Evolutionary conservation across 2,113 vertebrate species (phyloP).

Genomic region (Sinocyclocheilus maitianheensis): DNA sequence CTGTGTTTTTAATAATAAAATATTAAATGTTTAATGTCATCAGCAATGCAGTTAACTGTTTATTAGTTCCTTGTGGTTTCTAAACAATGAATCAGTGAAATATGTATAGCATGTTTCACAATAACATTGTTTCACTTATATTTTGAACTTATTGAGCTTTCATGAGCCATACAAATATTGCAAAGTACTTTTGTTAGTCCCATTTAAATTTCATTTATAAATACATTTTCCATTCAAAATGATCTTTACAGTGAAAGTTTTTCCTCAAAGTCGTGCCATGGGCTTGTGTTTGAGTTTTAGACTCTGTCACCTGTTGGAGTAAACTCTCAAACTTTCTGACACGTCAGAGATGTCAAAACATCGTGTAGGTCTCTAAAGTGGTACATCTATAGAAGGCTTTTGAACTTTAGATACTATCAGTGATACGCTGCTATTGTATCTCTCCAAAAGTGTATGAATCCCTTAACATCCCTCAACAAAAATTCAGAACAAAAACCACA

Average conservation of each 20-base stretch:
- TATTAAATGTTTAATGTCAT: background rate
- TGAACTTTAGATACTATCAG: background rate
- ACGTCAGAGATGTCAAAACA: background rate
- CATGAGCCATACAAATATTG: too few species aligned
- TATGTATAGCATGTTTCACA: too few species aligned
- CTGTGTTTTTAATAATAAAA: background rate
- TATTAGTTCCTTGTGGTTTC: background rate
- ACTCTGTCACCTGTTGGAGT: background rate
- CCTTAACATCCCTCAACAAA: slow-evolving; percentile 1
- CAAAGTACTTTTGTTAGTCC: background rate
- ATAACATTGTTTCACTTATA: too few species aligned
- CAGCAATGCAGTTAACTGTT: too few species aligned
- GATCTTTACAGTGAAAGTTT: background rate
- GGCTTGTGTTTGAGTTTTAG: background rate
- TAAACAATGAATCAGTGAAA: background rate
- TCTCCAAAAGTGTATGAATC: background rate
- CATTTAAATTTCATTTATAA: background rate
- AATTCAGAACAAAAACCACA: background rate
- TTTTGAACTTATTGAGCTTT: too few species aligned
- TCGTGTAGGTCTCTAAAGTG: background rate
- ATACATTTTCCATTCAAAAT: background rate
- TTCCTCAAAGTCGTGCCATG: background rate
- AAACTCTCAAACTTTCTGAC: background rate
- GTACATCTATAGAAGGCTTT: background rate
- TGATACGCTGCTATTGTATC: background rate